Evolutionary conservation across 2,888 invertebrate genomes (phyloP).

Genomic region (Horisme vitalbata): DNA sequence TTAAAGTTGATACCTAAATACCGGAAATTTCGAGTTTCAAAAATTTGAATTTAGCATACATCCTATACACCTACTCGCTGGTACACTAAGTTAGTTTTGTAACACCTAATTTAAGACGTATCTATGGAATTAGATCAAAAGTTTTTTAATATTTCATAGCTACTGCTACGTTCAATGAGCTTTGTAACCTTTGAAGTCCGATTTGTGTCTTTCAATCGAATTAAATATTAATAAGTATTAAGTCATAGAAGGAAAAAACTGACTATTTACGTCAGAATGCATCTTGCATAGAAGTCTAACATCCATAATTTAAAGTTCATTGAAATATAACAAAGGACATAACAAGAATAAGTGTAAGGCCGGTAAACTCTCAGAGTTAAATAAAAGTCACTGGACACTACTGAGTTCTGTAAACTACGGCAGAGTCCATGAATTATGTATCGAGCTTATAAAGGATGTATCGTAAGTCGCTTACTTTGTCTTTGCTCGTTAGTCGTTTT

Average conservation of each 20-base stretch:
- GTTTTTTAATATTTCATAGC: slow-evolving; percentile 7
- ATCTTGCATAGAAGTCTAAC: slow-evolving; percentile 12
- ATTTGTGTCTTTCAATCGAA: slow-evolving; percentile 11
- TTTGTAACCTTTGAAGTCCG: slow-evolving; percentile 21
- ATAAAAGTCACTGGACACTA: slow-evolving; percentile 25
- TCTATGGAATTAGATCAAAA: no score
- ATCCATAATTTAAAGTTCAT: slow-evolving; percentile 21
- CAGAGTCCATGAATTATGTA: slow-evolving; percentile 27
- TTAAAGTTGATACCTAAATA: no score
- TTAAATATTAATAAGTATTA: slow-evolving; percentile 19
- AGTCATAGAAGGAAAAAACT: slow-evolving; percentile 16
- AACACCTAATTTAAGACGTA: not conserved
- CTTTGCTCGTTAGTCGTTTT: slow-evolving; percentile 77
- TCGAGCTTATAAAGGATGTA: slow-evolving; percentile 23
- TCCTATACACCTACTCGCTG: no score
- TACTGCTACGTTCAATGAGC: slow-evolving; percentile 17
- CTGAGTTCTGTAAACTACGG: slow-evolving; percentile 25
- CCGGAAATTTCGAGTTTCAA: no score
- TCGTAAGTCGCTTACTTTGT: slow-evolving; percentile 68
- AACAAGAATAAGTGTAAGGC: slow-evolving; percentile 14
- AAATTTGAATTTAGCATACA: no score
- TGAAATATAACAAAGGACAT: slow-evolving; percentile 18
- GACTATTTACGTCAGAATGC: slow-evolving; percentile 22
- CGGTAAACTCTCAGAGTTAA: slow-evolving; percentile 17
- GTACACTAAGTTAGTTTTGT: no score